These are phyloP conservation scores for Rhegmatorhina hoffmannsi DNA, from an alignment of 2,113 vertebrate genomes.

Conservation along the genomic window DNA sequence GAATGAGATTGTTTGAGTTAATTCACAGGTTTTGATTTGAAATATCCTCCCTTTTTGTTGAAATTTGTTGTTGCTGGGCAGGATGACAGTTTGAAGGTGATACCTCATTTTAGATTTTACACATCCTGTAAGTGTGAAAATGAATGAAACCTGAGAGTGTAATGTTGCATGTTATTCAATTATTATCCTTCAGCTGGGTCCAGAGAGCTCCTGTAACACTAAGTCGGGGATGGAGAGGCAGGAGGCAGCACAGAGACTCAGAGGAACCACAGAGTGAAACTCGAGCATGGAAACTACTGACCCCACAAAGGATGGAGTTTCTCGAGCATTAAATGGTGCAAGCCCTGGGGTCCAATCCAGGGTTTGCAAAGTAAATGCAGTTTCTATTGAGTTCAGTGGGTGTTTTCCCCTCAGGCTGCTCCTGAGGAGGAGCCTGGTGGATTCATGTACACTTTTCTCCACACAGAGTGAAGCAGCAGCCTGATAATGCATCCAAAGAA, in stretches of 20 bases:
- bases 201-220: neutral
- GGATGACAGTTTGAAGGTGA: conserved; percentile 32
- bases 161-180: conserved; percentile 61
- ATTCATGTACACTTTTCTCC: neutral
- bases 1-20: conserved; percentile 16
- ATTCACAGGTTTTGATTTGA: conserved; percentile 46
- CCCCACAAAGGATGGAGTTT: neutral
- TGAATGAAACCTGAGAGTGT: conserved; percentile 23
- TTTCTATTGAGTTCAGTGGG: neutral
- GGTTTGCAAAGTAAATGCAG: neutral
- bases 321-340: neutral
- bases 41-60: neutral
- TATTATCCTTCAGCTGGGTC: conserved; percentile 14
- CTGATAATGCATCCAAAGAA: neutral
- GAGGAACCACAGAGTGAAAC: neutral
- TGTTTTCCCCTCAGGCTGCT: neutral
- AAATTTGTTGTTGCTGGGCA: conserved; percentile 23
- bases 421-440: neutral
- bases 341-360: neutral
- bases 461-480: neutral
- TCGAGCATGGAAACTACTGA: neutral
- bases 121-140: conserved; percentile 46
- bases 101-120: conserved; percentile 31
- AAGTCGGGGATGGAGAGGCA: neutral
- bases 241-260: neutral